A percentile compares a stretch with the other conserved stretches of the same genome.
phyloP scores from a whole-genome alignment of 2,797 vertebrate species.

The Odontamblyopus rebecca region DNA sequence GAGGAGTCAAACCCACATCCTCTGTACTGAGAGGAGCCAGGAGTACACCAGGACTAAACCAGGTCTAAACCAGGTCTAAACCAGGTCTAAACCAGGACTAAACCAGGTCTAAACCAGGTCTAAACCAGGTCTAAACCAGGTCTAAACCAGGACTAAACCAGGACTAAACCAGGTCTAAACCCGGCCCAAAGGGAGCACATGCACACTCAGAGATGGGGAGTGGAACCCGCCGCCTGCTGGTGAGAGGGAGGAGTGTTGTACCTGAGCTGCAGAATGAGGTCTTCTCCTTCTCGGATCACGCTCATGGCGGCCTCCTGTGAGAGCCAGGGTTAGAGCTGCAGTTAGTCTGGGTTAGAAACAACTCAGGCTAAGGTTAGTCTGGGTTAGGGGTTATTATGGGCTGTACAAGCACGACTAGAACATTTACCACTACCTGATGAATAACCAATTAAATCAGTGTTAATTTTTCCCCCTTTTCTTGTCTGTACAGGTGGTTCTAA shows the following conservation, averaged over 20 bases:
- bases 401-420: not conserved
- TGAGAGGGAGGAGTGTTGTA: constrained; percentile 44
- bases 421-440: not conserved
- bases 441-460: too few species aligned
- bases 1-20: not conserved
- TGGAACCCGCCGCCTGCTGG: not conserved
- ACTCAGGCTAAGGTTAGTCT: too few species aligned
- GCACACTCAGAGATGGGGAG: not conserved
- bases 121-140: too few species aligned
- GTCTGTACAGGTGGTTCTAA: too few species aligned
- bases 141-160: too few species aligned
- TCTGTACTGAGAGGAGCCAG: not conserved
- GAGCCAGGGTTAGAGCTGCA: constrained; percentile 51
- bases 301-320: constrained; percentile 91
- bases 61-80: too few species aligned
- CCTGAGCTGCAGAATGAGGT: constrained; percentile 99
- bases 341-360: constrained; percentile 37
- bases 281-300: constrained; percentile 97
- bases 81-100: too few species aligned
- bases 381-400: constrained; percentile 15
- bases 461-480: too few species aligned
- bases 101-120: too few species aligned
- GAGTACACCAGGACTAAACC: too few species aligned
- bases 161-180: too few species aligned
- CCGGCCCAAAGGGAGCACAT: too few species aligned